Base-by-base conservation (phyloP, 2,113 vertebrate species). In the Silurus glanis region DNA sequence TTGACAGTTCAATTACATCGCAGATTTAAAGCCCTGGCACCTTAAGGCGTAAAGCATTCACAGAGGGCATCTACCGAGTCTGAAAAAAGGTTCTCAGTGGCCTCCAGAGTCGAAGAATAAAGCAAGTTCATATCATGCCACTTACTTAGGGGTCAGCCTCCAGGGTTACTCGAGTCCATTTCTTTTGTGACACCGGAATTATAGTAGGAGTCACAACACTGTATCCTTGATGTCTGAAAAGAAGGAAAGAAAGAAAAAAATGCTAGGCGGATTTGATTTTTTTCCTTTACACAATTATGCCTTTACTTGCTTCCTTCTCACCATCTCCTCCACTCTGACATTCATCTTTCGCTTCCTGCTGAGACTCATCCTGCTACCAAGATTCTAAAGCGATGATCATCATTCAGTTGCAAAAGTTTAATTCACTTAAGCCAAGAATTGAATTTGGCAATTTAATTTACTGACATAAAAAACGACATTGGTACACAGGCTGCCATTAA, bases 381-480 rank as follows among this genome's bases (percentile, higher is more conserved):
- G 92, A 91, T 83, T 89, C 55, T 82, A 51, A 90, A 89, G 87
- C 56, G 82, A 88, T 87, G 86, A 87, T 82, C 88, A 72, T 85
- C 74, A 82, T 82, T 74, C 76, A 80, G 72, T 85, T 86, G 45
- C 85, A 82, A 84, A 91, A 91, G 92, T 93, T 92, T 91, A 92
- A 94, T 93, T 94, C 89, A 92, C 91, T 94, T 93, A 92, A 56
- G 83, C 87, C 91, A 91, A 80, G 88, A 92, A 92, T 94, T 91
- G 88, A 93, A 94, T 93, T 93, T 91, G 87, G 66, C 84, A 72
- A 91, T 93, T 91, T 87, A 75, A 87, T 88, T 86, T 88, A 88
- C 87, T 85, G 83, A 84, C 91, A 90, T 72, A 90, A 51, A 87
- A 90, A 90, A 88, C 91, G 87, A 89, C 91, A 89, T 51, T 80